phyloP scores from a whole-genome alignment of 2,797 vertebrate genomes.

The Melanogrammus aeglefinus region DNA sequence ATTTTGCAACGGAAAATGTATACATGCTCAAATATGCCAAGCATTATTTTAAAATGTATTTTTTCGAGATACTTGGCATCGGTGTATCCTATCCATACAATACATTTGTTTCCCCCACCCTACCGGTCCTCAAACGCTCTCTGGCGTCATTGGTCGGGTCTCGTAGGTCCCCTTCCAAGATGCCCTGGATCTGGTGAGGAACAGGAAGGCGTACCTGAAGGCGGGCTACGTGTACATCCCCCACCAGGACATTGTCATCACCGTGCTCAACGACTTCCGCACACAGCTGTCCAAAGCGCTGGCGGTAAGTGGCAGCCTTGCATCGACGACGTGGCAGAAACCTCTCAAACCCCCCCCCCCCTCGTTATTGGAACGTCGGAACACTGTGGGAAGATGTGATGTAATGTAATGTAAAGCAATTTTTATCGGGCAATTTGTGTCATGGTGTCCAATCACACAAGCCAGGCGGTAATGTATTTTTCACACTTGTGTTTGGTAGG shows the following conservation, averaged over 20 bases:
- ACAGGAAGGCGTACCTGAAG: conserved; percentile 87
- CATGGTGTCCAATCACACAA: not conserved
- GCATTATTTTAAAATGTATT: too few relatives aligned
- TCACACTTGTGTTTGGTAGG: not conserved
- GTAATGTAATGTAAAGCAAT: not conserved
- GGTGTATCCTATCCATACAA: too few relatives aligned
- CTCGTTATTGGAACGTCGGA: not conserved
- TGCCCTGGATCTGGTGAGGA: conserved; percentile 88
- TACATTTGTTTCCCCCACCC: too few relatives aligned
- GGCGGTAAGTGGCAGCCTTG: conserved; percentile 79
- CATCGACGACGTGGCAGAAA: not conserved
- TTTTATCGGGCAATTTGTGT: not conserved
- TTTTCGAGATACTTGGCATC: too few relatives aligned
- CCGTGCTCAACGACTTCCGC: conserved; percentile 90
- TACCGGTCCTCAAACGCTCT: not conserved
- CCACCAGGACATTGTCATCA: conserved; percentile 83
- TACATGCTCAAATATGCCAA: too few relatives aligned
- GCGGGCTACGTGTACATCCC: conserved; percentile 88
- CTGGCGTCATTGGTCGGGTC: not conserved
- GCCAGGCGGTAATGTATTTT: not conserved
- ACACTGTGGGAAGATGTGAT: not conserved
- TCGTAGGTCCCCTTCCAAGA: conserved; percentile 90
- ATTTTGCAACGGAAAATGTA: too few relatives aligned
- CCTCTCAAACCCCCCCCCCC: not conserved
- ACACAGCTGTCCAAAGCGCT: conserved; percentile 90